Conservation (phyloP, 2,797 vertebrate species). For the Pygocentrus nattereri region DNA sequence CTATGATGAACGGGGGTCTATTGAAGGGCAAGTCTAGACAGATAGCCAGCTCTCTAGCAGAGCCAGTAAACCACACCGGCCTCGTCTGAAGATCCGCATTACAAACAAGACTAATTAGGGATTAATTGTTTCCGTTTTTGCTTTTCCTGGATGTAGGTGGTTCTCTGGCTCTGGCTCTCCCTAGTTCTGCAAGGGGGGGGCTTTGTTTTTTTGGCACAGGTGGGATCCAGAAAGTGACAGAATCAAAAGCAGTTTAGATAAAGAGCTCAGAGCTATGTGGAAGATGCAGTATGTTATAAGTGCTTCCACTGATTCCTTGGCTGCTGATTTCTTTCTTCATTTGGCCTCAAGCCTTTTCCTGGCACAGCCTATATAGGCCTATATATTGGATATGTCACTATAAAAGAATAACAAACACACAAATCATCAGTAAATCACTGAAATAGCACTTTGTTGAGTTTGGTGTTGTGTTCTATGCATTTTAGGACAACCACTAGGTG, state of each 20-base stretch:
- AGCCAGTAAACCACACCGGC: slow-evolving; percentile 13
- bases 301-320: background rate
- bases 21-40: slow-evolving; percentile 63
- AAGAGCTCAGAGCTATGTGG: slow-evolving; percentile 6
- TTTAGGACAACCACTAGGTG: too few species aligned
- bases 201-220: slow-evolving; percentile 50
- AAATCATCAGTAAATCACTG: too few species aligned
- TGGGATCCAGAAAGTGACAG: slow-evolving; percentile 31
- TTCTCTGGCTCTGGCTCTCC: slow-evolving; percentile 25
- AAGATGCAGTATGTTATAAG: slow-evolving; percentile 5
- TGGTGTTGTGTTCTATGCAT: too few species aligned
- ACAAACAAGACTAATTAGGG: slow-evolving; percentile 75
- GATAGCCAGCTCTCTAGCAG: slow-evolving; percentile 21
- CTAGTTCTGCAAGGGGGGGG: slow-evolving; percentile 26
- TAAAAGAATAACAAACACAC: background rate
- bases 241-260: slow-evolving; percentile 16
- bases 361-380: background rate
- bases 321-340: background rate
- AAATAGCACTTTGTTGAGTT: too few species aligned
- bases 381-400: background rate
- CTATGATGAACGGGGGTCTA: slow-evolving; percentile 43
- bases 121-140: slow-evolving; percentile 59
- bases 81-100: slow-evolving; percentile 65
- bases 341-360: background rate
- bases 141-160: slow-evolving; percentile 53